phyloP scores from a whole-genome alignment of 2,113 vertebrate species.

The Zosterops pallidus region DNA sequence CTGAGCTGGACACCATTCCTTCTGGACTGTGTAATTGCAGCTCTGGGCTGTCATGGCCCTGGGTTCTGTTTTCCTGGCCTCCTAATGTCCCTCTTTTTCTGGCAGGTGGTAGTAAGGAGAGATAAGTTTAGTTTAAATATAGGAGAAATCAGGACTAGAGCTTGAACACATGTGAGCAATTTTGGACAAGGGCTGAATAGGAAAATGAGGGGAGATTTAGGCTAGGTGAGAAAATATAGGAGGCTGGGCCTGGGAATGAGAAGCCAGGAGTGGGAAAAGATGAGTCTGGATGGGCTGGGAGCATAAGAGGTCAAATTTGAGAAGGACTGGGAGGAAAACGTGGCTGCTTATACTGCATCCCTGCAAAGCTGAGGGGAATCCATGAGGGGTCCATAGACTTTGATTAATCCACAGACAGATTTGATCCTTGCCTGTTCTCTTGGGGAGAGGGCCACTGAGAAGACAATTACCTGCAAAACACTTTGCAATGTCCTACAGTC shows the following conservation, averaged over 20 bases:
- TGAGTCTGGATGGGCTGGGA: not conserved
- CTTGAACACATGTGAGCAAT: accelerated
- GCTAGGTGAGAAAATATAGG: not conserved
- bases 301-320: not conserved
- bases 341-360: accelerated
- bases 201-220: not conserved
- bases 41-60: not conserved
- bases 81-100: not conserved
- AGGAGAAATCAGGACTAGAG: not conserved
- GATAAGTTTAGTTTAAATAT: not conserved
- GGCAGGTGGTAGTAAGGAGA: not conserved
- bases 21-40: not conserved
- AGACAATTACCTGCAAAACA: not conserved
- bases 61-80: not conserved
- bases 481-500: not conserved
- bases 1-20: not conserved
- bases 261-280: not conserved
- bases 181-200: not conserved
- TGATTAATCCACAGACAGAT: not conserved
- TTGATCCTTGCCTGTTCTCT: not conserved
- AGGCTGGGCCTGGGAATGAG: not conserved
- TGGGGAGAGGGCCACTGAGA: not conserved
- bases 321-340: not conserved
- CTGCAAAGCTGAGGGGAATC: not conserved
- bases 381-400: not conserved